A percentile compares a stretch with the other conserved stretches of the same genome.
These are phyloP conservation scores for Chaitophorus viminalis DNA, from an alignment of 2,888 invertebrate genomes.

Conservation along the genomic window DNA sequence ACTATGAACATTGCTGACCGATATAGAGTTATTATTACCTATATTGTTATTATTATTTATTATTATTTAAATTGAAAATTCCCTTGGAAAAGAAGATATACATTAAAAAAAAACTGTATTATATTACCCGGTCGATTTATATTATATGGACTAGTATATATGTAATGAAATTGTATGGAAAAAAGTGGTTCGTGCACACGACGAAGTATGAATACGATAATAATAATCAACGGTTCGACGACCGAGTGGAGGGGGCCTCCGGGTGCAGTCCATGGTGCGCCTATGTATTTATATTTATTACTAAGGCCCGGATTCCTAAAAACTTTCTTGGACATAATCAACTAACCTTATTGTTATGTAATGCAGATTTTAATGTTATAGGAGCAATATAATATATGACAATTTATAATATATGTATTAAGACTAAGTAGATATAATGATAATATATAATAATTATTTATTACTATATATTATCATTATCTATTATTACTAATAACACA, in stretches of 20 bases:
- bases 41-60: neutral
- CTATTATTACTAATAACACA: too few relatives aligned
- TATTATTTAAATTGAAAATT: conserved; percentile 33
- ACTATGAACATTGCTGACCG: conserved; percentile 3
- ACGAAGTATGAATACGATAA: neutral
- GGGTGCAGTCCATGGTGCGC: neutral
- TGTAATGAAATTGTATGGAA: neutral
- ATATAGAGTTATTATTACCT: neutral
- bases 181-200: neutral
- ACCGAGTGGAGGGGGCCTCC: neutral
- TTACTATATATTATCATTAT: too few relatives aligned
- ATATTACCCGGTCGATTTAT: neutral
- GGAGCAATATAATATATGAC: too few relatives aligned
- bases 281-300: neutral
- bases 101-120: neutral
- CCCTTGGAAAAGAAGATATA: neutral
- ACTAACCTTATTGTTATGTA: too few relatives aligned
- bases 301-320: too few relatives aligned
- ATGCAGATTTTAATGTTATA: too few relatives aligned
- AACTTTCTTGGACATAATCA: too few relatives aligned
- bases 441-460: too few relatives aligned
- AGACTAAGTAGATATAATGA: too few relatives aligned
- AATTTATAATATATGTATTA: too few relatives aligned
- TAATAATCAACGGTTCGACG: neutral
- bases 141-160: neutral